These are phyloP conservation scores for Onychostoma macrolepis DNA, from an alignment of 2,113 vertebrate genomes.

Conservation along the genomic window DNA sequence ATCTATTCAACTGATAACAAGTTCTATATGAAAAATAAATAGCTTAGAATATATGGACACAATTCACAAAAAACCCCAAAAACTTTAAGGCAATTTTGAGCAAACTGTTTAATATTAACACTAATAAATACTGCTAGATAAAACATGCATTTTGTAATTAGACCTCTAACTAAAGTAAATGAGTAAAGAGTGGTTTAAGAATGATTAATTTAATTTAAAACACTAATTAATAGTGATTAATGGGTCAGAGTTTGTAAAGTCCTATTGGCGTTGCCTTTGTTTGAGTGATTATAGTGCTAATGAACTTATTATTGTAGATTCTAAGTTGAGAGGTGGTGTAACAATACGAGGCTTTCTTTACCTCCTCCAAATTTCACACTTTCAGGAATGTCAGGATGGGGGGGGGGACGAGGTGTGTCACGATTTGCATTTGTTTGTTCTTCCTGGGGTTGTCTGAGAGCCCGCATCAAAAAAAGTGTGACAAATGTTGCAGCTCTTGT, in stretches of 20 bases:
- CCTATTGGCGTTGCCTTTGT: background rate
- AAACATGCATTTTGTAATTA: background rate
- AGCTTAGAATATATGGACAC: background rate
- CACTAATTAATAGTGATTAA: conserved; percentile 29
- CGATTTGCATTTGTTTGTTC: conserved; percentile 67
- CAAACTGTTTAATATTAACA: background rate
- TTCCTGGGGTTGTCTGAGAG: conserved; percentile 55
- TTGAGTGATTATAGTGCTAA: conserved; percentile 22
- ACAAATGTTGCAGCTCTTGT: conserved; percentile 70
- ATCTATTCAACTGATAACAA: background rate
- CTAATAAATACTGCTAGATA: background rate
- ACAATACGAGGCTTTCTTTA: background rate
- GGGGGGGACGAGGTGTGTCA: conserved; percentile 7
- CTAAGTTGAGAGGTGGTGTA: background rate
- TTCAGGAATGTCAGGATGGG: conserved; percentile 18
- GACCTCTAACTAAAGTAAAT: background rate
- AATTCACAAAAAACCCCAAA: too few relatives aligned
- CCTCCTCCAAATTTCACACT: conserved; percentile 33
- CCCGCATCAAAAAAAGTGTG: conserved; percentile 76
- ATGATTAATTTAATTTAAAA: background rate
- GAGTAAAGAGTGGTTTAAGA: background rate
- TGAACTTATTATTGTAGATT: background rate
- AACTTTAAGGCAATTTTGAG: background rate
- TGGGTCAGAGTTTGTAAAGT: background rate
- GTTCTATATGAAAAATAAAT: background rate